phyloP scores from a whole-genome alignment of 2,797 vertebrate species.

The Brachyalestes nurse region DNA sequence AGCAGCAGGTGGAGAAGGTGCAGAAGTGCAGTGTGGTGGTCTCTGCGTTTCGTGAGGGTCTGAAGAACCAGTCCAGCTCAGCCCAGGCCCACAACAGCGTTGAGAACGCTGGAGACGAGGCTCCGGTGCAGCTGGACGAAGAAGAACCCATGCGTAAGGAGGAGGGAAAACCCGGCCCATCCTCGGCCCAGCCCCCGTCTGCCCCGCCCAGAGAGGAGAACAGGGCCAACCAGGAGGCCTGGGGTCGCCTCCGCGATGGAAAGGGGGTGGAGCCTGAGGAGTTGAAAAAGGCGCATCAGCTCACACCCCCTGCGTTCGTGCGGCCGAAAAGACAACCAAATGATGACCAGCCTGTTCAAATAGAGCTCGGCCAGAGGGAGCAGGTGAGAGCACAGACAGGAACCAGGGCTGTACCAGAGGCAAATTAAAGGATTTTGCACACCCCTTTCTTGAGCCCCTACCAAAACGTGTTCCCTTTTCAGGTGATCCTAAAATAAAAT shows the following conservation, averaged over 20 bases:
- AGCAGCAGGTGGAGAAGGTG: constrained; percentile 97
- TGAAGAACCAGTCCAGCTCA: constrained; percentile 83
- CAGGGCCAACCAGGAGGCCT: constrained; percentile 84
- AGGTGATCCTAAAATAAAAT: no score
- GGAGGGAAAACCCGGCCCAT: constrained; percentile 70
- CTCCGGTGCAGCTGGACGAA: constrained; percentile 68
- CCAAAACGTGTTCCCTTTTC: no score
- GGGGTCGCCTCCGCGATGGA: constrained; percentile 91
- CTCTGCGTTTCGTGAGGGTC: constrained; percentile 90
- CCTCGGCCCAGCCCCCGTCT: constrained; percentile 68
- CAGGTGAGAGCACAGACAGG: constrained; percentile 71
- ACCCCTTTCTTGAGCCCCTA: no score
- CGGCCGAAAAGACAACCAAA: constrained; percentile 87
- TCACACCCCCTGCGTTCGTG: constrained; percentile 87
- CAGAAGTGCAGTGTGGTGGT: constrained; percentile 94
- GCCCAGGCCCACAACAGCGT: constrained; percentile 52
- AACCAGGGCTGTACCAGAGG: background rate
- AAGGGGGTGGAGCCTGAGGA: constrained; percentile 95
- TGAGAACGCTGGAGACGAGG: constrained; percentile 74
- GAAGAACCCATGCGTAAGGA: constrained; percentile 74
- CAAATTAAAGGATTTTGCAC: background rate
- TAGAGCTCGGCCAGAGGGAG: constrained; percentile 85
- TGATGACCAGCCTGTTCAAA: constrained; percentile 85
- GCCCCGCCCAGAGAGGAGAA: constrained; percentile 72
- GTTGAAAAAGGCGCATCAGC: constrained; percentile 85